Evolutionary conservation across 2,797 vertebrate genomes (phyloP).

Genomic region (Liparis tanakae): DNA sequence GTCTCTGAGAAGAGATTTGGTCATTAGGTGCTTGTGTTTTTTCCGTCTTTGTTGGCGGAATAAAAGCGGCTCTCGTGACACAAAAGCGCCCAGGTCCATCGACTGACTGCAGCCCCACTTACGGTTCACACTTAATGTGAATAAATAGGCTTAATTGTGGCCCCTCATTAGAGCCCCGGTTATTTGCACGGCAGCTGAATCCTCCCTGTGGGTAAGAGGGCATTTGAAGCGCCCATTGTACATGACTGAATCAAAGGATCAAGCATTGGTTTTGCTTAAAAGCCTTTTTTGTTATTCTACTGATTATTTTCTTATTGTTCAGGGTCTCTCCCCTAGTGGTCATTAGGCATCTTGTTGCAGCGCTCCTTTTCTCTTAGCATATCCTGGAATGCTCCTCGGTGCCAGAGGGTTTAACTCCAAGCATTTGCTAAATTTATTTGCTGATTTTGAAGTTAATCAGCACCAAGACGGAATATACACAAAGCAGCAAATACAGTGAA

Average conservation of each 20-base stretch:
- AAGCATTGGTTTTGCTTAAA: slow-evolving; percentile 78
- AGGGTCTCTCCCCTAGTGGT: slow-evolving; percentile 66
- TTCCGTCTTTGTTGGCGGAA: slow-evolving; percentile 79
- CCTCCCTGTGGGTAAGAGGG: slow-evolving; percentile 79
- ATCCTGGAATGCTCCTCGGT: slow-evolving; percentile 65
- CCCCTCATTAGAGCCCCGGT: slow-evolving; percentile 81
- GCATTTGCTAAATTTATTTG: slow-evolving; percentile 33
- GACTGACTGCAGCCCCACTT: slow-evolving; percentile 79
- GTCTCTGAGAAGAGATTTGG: slow-evolving; percentile 71
- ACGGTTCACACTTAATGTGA: slow-evolving; percentile 84
- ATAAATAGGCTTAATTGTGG: slow-evolving; percentile 86
- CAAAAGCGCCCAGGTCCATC: slow-evolving; percentile 79
- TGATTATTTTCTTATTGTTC: slow-evolving; percentile 81
- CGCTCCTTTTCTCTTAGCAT: slow-evolving; percentile 56
- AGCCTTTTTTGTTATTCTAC: slow-evolving; percentile 77
- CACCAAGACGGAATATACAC: slow-evolving; percentile 5
- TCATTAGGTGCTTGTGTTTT: slow-evolving; percentile 84
- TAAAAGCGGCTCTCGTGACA: slow-evolving; percentile 82
- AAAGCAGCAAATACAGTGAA: not conserved
- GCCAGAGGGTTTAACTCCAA: slow-evolving; percentile 39
- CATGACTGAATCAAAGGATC: slow-evolving; percentile 77
- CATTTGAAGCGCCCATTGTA: slow-evolving; percentile 82
- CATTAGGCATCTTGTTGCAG: slow-evolving; percentile 74
- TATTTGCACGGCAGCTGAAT: slow-evolving; percentile 81
- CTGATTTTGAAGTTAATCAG: slow-evolving; percentile 34